A percentile compares a stretch with the other conserved stretches of the same genome.
Evolutionary conservation across 2,113 vertebrate genomes (phyloP).

Genomic region (Casuarius casuarius): DNA sequence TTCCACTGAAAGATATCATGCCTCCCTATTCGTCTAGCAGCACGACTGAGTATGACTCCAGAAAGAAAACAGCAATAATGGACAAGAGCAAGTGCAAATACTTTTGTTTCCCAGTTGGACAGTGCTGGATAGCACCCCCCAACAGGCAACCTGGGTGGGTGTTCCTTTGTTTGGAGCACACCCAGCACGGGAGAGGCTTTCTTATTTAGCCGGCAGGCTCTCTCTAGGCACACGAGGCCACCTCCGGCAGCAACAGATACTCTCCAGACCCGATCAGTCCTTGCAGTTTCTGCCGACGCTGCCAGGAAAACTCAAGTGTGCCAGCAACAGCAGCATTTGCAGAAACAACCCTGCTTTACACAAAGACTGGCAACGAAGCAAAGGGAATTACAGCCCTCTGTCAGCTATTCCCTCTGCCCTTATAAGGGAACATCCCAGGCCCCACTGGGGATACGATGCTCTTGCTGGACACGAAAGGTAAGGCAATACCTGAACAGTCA

Average conservation of each 20-base stretch:
- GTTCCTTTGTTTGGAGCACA: background rate
- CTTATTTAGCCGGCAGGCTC: constrained; percentile 7
- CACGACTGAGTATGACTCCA: background rate
- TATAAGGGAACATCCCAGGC: constrained; percentile 44
- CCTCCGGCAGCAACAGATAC: constrained; percentile 18
- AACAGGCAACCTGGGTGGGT: constrained; percentile 31
- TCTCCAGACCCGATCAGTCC: background rate
- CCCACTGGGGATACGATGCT: background rate
- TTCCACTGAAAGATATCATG: background rate
- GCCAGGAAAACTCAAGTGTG: constrained; percentile 28
- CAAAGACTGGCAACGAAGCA: constrained; percentile 32
- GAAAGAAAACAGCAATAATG: background rate
- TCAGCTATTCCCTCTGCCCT: constrained; percentile 57
- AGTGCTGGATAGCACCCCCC: background rate
- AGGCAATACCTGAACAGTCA: constrained; percentile 50
- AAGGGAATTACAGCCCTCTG: background rate
- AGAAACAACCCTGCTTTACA: background rate
- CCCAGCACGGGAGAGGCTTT: background rate
- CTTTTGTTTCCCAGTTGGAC: background rate
- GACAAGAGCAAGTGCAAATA: background rate
- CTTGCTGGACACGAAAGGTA: constrained; percentile 37
- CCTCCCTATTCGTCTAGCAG: background rate
- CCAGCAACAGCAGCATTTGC: constrained; percentile 2
- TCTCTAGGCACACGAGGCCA: constrained; percentile 5
- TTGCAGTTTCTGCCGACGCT: background rate